phyloP scores from a whole-genome alignment of 2,888 invertebrate species.

The Leptothorax acervorum region DNA sequence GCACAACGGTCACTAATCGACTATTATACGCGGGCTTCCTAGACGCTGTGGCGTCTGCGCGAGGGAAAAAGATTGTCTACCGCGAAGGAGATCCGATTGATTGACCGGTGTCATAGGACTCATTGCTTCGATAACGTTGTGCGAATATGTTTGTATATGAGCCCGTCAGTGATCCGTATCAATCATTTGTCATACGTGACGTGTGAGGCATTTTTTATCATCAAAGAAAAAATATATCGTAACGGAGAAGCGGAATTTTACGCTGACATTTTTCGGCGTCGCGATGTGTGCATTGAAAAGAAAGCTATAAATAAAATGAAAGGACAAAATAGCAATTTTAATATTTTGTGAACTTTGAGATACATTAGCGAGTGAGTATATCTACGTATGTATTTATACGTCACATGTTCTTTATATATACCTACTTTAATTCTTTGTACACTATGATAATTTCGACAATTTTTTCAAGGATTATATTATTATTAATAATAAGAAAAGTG shows the following conservation, averaged over 20 bases:
- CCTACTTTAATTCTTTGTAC: conserved; percentile 13
- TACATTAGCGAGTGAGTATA: neutral
- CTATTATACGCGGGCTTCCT: neutral
- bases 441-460: neutral
- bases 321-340: neutral
- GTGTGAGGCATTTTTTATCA: neutral
- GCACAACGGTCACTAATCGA: conserved; percentile 14
- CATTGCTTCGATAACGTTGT: neutral
- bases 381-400: neutral
- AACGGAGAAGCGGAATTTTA: neutral
- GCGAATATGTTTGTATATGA: neutral
- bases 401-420: neutral
- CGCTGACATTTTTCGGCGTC: neutral
- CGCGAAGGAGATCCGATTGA: conserved; percentile 18
- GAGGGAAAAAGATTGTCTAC: neutral
- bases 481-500: conserved; percentile 1
- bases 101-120: conserved; percentile 3
- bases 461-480: neutral
- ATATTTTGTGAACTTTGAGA: neutral
- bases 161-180: neutral
- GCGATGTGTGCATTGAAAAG: neutral
- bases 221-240: neutral
- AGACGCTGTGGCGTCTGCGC: conserved; percentile 15
- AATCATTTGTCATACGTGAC: neutral
- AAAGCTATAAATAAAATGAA: neutral